A percentile compares a stretch with the other conserved stretches of the same genome.
These are phyloP conservation scores for Dicerorhinus sumatrensis DNA, from an alignment of 2,113 vertebrate species.

Conservation along the genomic window DNA sequence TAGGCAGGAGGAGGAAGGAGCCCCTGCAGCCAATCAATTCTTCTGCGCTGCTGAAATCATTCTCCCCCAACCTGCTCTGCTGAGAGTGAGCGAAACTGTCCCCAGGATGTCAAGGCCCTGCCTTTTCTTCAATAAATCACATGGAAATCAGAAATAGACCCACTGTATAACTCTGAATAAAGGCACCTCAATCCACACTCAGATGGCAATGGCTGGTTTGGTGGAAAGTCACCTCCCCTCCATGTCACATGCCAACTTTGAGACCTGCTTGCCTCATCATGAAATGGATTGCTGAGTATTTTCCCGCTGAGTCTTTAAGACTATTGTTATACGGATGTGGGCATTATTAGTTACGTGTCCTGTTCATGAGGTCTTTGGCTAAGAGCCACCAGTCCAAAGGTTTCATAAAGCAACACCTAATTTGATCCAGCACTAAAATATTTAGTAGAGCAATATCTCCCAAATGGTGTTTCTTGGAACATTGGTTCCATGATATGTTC, in stretches of 20 bases:
- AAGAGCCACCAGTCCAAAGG: neutral
- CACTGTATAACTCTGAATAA: neutral
- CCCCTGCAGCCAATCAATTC: neutral
- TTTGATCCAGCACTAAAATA: neutral
- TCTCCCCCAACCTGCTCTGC: neutral
- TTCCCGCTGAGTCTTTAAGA: neutral
- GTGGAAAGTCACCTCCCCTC: neutral
- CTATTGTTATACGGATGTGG: neutral
- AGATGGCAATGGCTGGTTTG: neutral
- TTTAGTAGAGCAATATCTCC: neutral
- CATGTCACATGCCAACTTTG: neutral
- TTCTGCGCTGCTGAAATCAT: neutral
- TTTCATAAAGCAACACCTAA: neutral
- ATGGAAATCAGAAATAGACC: neutral
- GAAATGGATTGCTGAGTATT: neutral
- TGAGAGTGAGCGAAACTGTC: neutral
- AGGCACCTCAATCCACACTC: neutral
- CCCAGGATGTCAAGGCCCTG: neutral
- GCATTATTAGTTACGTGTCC: neutral
- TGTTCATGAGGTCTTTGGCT: neutral
- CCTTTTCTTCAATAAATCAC: neutral
- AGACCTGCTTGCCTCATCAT: neutral
- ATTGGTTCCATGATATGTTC: neutral
- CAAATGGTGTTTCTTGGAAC: slow-evolving; percentile 3
- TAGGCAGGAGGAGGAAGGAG: neutral